These are phyloP conservation scores for Panulirus ornatus DNA, from an alignment of 1,140 invertebrate genomes.

Conservation along the genomic window DNA sequence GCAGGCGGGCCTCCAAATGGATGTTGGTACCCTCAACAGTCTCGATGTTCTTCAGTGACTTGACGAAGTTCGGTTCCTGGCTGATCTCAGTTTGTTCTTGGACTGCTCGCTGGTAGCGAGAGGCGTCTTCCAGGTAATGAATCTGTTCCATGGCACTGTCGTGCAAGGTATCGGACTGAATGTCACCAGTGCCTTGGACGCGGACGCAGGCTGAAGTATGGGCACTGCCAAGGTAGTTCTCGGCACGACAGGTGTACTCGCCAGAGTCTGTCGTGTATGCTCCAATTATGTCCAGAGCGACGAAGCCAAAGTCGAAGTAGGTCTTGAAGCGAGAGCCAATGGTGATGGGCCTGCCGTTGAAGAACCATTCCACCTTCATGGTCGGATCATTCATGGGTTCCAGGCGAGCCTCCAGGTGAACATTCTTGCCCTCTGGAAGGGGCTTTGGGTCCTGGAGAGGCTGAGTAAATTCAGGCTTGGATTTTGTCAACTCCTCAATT, in stretches of 20 bases:
- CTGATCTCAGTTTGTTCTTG: constrained; percentile 79
- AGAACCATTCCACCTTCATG: constrained; percentile 97
- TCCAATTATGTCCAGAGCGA: constrained; percentile 93
- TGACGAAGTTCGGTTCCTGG: constrained; percentile 89
- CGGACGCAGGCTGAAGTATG: constrained; percentile 93
- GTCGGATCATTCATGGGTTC: constrained; percentile 97
- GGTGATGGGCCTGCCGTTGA: constrained; percentile 85
- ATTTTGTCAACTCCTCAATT: constrained; percentile 95
- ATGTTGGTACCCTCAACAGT: constrained; percentile 95
- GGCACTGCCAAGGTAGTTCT: constrained; percentile 94
- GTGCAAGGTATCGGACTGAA: constrained; percentile 95
- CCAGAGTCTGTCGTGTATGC: constrained; percentile 93
- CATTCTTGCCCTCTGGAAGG: constrained; percentile 88
- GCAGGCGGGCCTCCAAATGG: constrained; percentile 93
- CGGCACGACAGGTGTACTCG: constrained; percentile 94
- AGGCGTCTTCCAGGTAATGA: constrained; percentile 93
- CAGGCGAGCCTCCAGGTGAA: constrained; percentile 92
- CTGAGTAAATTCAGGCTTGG: constrained; percentile 93
- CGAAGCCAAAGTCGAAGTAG: constrained; percentile 96
- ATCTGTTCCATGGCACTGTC: constrained; percentile 97
- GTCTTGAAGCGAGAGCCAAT: constrained; percentile 90
- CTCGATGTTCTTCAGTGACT: constrained; percentile 92
- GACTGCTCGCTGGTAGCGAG: constrained; percentile 84
- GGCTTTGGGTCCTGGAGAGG: constrained; percentile 81
- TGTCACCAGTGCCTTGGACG: constrained; percentile 88